phyloP scores from a whole-genome alignment of 1,140 invertebrate species.

The Drosophila erecta region DNA sequence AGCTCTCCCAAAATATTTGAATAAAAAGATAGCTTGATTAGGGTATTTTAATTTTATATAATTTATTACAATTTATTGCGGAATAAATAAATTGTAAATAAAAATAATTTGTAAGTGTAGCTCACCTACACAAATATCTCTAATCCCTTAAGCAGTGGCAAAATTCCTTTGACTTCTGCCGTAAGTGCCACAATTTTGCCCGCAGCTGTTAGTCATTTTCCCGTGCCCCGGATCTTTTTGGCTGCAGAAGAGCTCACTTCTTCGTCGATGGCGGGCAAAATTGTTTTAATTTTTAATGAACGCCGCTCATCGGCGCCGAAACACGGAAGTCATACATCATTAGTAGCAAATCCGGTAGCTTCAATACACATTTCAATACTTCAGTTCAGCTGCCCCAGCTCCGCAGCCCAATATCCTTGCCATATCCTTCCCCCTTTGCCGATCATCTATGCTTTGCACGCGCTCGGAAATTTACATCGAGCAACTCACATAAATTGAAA shows the following conservation, averaged over 20 bases:
- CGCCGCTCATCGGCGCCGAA: conserved; percentile 37
- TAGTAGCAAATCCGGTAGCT: conserved; percentile 79
- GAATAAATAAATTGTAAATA: no score
- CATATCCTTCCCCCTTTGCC: neutral
- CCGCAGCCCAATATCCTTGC: conserved; percentile 1
- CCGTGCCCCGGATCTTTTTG: conserved; percentile 16
- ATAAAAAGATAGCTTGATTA: no score
- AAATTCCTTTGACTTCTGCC: neutral
- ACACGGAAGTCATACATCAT: conserved; percentile 79
- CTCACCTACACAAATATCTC: neutral
- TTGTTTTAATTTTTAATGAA: conserved; percentile 80
- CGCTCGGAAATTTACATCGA: conserved; percentile 59
- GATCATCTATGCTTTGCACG: conserved; percentile 32
- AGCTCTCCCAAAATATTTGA: no score
- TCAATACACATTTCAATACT: conserved; percentile 59
- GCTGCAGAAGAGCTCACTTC: conserved; percentile 16
- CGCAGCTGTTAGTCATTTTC: conserved; percentile 18
- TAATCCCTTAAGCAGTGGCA: neutral
- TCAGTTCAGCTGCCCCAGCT: conserved; percentile 1
- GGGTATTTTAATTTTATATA: no score
- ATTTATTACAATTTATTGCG: no score
- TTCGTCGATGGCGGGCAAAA: conserved; percentile 25
- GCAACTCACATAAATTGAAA: conserved; percentile 73
- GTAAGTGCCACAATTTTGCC: neutral
- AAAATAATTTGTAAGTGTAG: no score